phyloP scores from a whole-genome alignment of 2,888 invertebrate genomes.

The Latheticus oryzae region DNA sequence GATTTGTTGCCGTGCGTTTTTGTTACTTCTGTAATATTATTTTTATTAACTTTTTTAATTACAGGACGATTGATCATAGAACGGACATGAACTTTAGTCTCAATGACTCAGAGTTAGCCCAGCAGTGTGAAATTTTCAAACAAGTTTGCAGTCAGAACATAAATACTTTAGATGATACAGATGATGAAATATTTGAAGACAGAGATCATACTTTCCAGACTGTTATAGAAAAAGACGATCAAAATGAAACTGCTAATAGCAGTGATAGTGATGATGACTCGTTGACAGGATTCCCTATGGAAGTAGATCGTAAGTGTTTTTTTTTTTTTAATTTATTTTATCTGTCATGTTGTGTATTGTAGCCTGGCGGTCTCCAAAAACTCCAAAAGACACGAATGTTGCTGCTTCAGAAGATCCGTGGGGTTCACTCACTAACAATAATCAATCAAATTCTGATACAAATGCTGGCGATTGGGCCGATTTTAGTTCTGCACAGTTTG shows the following conservation, averaged over 20 bases:
- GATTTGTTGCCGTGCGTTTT: constrained; percentile 68
- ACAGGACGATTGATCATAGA: constrained; percentile 59
- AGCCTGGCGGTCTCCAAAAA: constrained; percentile 61
- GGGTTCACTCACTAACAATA: constrained; percentile 50
- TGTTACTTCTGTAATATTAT: background rate
- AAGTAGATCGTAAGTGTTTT: constrained; percentile 68
- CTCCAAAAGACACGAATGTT: constrained; percentile 20
- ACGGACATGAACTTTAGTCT: constrained; percentile 65
- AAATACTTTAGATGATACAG: constrained; percentile 61
- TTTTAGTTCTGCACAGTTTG: constrained; percentile 61
- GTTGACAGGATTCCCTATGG: constrained; percentile 64
- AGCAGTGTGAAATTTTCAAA: constrained; percentile 71
- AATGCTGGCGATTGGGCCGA: constrained; percentile 63
- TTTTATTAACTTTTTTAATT: constrained; percentile 19
- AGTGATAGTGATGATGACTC: constrained; percentile 67
- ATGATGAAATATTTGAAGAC: constrained; percentile 66
- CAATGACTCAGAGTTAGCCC: constrained; percentile 65
- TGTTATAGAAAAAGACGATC: constrained; percentile 65
- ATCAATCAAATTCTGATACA: constrained; percentile 37
- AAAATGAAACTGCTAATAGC: constrained; percentile 63
- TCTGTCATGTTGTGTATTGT: no score
- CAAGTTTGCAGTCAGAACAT: constrained; percentile 67
- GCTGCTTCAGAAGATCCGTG: constrained; percentile 56
- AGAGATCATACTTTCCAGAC: constrained; percentile 66
- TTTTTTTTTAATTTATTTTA: no score